phyloP scores from a whole-genome alignment of 2,888 invertebrate species.

The Diachrysia chrysitis region DNA sequence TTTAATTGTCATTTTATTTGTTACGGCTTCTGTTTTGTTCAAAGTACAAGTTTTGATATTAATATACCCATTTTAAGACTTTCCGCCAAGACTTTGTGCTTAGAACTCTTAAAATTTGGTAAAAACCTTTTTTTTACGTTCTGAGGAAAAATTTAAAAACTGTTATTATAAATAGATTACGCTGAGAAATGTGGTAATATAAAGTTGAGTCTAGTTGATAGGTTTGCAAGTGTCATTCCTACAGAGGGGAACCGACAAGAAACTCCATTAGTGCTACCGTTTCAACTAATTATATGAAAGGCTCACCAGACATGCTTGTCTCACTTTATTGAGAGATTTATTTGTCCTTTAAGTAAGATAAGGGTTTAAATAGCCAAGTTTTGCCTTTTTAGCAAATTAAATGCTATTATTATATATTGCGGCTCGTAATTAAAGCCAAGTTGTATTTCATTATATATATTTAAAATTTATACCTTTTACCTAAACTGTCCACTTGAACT shows the following conservation, averaged over 20 bases:
- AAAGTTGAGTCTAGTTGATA: background rate
- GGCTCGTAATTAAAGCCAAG: background rate
- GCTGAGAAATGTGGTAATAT: background rate
- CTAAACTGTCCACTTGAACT: background rate
- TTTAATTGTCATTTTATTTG: slow-evolving; percentile 58
- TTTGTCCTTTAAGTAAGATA: background rate
- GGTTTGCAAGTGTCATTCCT: slow-evolving; percentile 2
- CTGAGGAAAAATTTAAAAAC: background rate
- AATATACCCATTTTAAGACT: slow-evolving; percentile 9
- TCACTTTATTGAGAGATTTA: slow-evolving; percentile 2
- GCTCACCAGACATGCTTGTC: background rate
- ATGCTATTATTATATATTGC: slow-evolving; percentile 1
- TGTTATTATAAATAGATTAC: background rate
- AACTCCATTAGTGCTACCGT: slow-evolving; percentile 6
- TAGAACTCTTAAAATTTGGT: background rate
- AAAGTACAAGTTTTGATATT: slow-evolving; percentile 43
- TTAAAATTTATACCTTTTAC: background rate
- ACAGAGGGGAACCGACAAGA: background rate
- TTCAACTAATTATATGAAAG: background rate
- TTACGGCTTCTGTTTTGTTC: slow-evolving; percentile 31
- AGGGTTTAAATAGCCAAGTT: background rate
- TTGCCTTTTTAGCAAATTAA: background rate
- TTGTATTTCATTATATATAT: background rate
- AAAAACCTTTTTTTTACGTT: background rate
- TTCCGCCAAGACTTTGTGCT: background rate